Percentiles rank a stretch among this genome's conserved stretches.
Evolutionary conservation across 2,113 vertebrate species (phyloP).

Genomic region (Lipophrys pholis): DNA sequence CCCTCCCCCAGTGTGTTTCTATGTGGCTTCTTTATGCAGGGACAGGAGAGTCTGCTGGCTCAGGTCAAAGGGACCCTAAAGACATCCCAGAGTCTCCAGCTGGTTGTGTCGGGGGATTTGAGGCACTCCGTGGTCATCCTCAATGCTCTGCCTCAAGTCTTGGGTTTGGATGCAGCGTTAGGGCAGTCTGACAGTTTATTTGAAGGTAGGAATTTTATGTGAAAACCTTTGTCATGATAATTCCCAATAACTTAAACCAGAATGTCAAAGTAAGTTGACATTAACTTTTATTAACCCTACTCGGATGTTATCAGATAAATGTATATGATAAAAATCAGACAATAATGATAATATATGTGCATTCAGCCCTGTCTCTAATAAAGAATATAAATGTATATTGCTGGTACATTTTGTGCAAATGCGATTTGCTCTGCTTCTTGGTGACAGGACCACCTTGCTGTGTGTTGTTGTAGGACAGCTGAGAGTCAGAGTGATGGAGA

Average conservation of each 20-base stretch:
- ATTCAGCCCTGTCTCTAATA: too few relatives aligned
- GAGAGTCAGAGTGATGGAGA: conserved; percentile 74
- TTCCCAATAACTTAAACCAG: too few relatives aligned
- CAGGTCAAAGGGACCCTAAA: conserved; percentile 74
- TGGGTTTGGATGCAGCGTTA: conserved; percentile 78
- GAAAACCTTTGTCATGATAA: too few relatives aligned
- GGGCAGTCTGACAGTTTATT: conserved; percentile 70
- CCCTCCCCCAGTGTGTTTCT: conserved; percentile 77
- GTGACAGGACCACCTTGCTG: background rate
- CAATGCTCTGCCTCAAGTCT: conserved; percentile 69
- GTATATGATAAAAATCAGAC: too few relatives aligned
- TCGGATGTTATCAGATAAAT: too few relatives aligned
- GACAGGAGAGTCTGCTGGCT: conserved; percentile 60
- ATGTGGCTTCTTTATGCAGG: conserved; percentile 75
- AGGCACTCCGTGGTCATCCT: conserved; percentile 79
- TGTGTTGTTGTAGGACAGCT: conserved; percentile 80
- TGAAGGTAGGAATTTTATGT: conserved; percentile 75
- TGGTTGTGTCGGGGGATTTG: conserved; percentile 78
- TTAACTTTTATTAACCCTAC: too few relatives aligned
- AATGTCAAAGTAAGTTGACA: too few relatives aligned
- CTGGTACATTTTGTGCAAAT: too few relatives aligned
- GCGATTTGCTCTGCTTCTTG: too few relatives aligned
- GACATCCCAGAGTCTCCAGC: conserved; percentile 58
- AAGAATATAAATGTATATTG: too few relatives aligned
- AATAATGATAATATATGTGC: too few relatives aligned